phyloP scores from a whole-genome alignment of 2,888 invertebrate species.

The Heliconius ethilla region DNA sequence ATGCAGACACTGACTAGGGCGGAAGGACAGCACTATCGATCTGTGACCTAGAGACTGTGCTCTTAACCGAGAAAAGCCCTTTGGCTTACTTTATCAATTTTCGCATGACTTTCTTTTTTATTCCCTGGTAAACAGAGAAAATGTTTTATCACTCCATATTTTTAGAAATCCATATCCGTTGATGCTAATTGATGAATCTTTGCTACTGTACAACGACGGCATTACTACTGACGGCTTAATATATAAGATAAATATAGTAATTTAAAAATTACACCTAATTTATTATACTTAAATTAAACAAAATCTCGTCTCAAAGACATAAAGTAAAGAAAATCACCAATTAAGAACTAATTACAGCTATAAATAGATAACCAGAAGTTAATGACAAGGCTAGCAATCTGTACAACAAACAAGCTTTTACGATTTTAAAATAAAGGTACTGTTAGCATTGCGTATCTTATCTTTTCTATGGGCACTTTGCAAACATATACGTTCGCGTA shows the following conservation, averaged over 20 bases:
- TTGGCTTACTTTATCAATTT: neutral
- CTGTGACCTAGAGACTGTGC: constrained; percentile 27
- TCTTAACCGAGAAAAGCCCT: neutral
- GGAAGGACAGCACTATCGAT: constrained; percentile 34
- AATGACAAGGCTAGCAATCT: neutral
- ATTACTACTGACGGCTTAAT: too few relatives aligned
- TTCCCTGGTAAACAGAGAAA: neutral
- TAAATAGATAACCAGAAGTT: constrained; percentile 6
- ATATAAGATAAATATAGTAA: too few relatives aligned
- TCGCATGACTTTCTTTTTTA: neutral
- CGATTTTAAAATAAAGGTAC: constrained; percentile 14
- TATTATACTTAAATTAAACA: neutral
- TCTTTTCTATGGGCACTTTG: constrained; percentile 12
- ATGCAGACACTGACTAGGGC: constrained; percentile 23
- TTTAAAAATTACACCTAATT: too few relatives aligned
- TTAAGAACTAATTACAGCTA: neutral
- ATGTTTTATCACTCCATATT: neutral
- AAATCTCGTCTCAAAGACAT: constrained; percentile 1
- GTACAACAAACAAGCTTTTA: constrained; percentile 22
- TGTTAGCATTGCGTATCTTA: constrained; percentile 14
- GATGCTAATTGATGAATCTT: too few relatives aligned
- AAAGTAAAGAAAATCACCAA: neutral
- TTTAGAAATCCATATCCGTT: too few relatives aligned
- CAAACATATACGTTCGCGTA: neutral
- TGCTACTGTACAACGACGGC: too few relatives aligned